phyloP scores from a whole-genome alignment of 2,113 vertebrate species.

The Actenoides lindsayi region DNA sequence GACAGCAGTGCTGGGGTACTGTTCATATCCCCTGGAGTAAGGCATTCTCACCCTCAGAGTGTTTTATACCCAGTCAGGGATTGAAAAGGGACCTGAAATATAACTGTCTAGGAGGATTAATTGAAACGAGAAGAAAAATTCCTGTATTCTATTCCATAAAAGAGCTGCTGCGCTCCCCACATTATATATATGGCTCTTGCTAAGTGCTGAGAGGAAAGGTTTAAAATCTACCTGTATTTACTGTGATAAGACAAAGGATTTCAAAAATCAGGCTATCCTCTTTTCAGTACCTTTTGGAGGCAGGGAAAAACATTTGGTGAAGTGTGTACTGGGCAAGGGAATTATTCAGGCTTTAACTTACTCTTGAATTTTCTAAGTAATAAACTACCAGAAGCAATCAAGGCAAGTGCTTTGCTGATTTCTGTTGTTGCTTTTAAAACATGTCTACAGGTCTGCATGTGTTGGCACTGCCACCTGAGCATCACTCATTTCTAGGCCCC shows the following conservation, averaged over 20 bases:
- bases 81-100: neutral
- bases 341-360: neutral
- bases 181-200: neutral
- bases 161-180: neutral
- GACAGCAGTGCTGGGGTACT: neutral
- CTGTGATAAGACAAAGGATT: neutral
- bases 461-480: neutral
- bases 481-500: neutral
- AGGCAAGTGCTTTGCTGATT: neutral
- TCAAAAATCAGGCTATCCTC: neutral
- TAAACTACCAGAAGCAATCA: neutral
- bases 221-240: neutral
- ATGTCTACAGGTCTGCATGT: too few species aligned
- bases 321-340: neutral
- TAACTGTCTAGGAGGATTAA: neutral
- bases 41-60: fast-evolving
- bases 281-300: neutral
- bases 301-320: neutral
- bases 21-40: neutral
- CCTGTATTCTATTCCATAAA: fast-evolving
- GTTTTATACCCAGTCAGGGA: neutral
- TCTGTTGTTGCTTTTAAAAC: neutral
- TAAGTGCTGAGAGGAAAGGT: neutral
- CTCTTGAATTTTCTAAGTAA: neutral
- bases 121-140: neutral